Conservation (phyloP, 1,140 invertebrate species). For the Drosophila gunungcola region DNA sequence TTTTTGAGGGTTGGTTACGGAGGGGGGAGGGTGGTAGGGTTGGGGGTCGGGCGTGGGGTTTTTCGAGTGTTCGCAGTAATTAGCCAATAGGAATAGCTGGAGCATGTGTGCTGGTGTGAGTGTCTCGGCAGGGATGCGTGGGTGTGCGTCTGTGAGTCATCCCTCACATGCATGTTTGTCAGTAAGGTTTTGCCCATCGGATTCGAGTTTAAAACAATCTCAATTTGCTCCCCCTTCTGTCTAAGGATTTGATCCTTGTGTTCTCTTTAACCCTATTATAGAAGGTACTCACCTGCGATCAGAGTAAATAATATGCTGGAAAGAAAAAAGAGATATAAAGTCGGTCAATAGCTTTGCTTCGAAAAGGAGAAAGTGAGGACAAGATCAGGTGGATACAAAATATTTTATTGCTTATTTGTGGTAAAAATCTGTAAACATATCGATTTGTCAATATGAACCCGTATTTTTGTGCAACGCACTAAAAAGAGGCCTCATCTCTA, state of each 20-base stretch:
- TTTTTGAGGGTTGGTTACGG: conserved; percentile 30
- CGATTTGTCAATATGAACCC: too few relatives aligned
- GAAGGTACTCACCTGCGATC: conserved; percentile 5
- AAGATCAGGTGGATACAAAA: neutral
- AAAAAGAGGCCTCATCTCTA: conserved; percentile 20
- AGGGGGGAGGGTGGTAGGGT: neutral
- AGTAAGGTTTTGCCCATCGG: conserved; percentile 24
- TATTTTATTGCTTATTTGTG: too few relatives aligned
- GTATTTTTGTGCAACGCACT: conserved; percentile 55
- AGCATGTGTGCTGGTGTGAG: conserved; percentile 53
- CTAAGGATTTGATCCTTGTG: neutral
- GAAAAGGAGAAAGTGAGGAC: too few relatives aligned
- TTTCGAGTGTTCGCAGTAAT: conserved; percentile 55
- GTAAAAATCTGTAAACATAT: too few relatives aligned
- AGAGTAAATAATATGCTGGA: neutral
- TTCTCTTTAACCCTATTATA: neutral
- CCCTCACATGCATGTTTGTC: conserved; percentile 28
- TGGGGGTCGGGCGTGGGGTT: too few relatives aligned
- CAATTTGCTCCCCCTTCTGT: neutral
- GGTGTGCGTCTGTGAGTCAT: conserved; percentile 21
- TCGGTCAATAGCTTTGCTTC: neutral
- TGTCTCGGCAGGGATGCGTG: conserved; percentile 41
- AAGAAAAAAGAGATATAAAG: neutral
- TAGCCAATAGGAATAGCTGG: conserved; percentile 80
- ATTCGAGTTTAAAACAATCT: conserved; percentile 22